Conservation (phyloP, 2,113 vertebrate species). For the Phyllostomus discolor region DNA sequence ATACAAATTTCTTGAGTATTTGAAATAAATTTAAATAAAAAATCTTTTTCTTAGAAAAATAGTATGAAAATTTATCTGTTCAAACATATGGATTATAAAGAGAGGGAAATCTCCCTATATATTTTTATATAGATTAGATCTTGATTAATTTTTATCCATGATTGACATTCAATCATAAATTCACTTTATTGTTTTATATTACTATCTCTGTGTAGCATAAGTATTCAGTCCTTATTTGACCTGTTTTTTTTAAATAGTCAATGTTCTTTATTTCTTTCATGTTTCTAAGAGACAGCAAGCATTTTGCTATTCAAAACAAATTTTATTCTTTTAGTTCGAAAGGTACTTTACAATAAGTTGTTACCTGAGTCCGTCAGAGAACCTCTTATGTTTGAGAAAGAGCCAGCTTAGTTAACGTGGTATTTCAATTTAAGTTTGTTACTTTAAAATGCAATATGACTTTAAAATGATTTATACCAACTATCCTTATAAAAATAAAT, state of each 20-base stretch:
- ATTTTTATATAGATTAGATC: not conserved
- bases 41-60: not conserved
- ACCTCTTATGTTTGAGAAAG: not conserved
- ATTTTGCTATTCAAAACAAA: not conserved
- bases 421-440: not conserved
- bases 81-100: not conserved
- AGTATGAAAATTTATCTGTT: not conserved
- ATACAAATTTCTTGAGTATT: not conserved
- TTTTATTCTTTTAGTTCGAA: not conserved
- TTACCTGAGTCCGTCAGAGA: not conserved
- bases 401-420: not conserved
- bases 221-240: not conserved
- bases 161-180: not conserved
- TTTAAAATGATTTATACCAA: not conserved
- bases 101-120: not conserved
- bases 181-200: not conserved
- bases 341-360: not conserved
- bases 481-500: not conserved
- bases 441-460: not conserved
- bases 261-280: not conserved
- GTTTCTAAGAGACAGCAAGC: not conserved
- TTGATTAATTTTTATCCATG: slow-evolving; percentile 1
- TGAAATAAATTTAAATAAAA: slow-evolving; percentile 10
- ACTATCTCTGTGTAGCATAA: not conserved
- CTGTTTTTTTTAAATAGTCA: not conserved